Conservation (phyloP, 2,113 vertebrate species). For the Rissa tridactyla region DNA sequence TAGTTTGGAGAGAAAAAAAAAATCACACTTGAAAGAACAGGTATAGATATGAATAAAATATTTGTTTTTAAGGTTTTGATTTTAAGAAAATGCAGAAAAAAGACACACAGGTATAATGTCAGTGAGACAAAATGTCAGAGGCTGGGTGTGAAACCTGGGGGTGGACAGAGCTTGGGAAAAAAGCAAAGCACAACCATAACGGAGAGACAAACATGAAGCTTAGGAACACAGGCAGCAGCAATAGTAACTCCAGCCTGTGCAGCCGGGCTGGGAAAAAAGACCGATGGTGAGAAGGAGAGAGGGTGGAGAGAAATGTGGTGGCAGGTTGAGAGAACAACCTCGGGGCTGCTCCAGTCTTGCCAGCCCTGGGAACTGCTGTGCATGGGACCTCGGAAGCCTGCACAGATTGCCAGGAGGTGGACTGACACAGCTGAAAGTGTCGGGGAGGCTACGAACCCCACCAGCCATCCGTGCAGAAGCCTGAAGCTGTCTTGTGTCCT, state of each 20-base stretch:
- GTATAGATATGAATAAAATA: neutral
- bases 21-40: neutral
- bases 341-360: too few relatives aligned
- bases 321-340: neutral
- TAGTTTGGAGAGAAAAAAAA: neutral
- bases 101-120: too few relatives aligned
- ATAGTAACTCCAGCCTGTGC: neutral
- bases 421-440: neutral
- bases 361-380: neutral
- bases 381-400: neutral
- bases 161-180: neutral
- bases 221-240: neutral
- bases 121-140: neutral
- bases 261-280: neutral
- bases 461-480: neutral
- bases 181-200: neutral
- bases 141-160: neutral
- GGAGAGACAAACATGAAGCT: neutral
- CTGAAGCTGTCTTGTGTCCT: neutral
- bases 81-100: neutral
- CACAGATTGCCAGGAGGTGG: neutral
- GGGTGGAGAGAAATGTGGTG: rapidly evolving
- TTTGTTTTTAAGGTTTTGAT: neutral
- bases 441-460: neutral
- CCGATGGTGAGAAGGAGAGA: neutral